These are phyloP conservation scores for human (Homo sapiens) DNA, from an alignment of 2,113 vertebrate species.

Conservation along the genomic window GRCh38 chr1:53930001-53930500, in stretches of 20 bases:
- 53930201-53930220: conserved; percentile 24
- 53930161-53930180: conserved; percentile 4
- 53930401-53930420: not conserved
- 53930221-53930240: not conserved
- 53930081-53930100: conserved; percentile 90
- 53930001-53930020: not conserved
- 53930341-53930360: not conserved
- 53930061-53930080: conserved; percentile 84
- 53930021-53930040: conserved; percentile 83
- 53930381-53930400: not conserved
- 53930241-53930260: not conserved
- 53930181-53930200: conserved; percentile 50
- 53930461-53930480: not conserved
- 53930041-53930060: conserved; percentile 91
- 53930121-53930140: conserved; percentile 94
- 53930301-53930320: not conserved
- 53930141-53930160: conserved; percentile 83
- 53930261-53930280: conserved; percentile 37
- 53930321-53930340: not conserved
- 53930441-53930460: not conserved
- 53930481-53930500: conserved; percentile 5
- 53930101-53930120: conserved; percentile 98
- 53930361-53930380: conserved; percentile 7
- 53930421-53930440: conserved; percentile 10
- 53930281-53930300: conserved; percentile 18